Base-by-base conservation (phyloP, 2,888 invertebrate genomes). In the Eumacrocentrus americanus region DNA sequence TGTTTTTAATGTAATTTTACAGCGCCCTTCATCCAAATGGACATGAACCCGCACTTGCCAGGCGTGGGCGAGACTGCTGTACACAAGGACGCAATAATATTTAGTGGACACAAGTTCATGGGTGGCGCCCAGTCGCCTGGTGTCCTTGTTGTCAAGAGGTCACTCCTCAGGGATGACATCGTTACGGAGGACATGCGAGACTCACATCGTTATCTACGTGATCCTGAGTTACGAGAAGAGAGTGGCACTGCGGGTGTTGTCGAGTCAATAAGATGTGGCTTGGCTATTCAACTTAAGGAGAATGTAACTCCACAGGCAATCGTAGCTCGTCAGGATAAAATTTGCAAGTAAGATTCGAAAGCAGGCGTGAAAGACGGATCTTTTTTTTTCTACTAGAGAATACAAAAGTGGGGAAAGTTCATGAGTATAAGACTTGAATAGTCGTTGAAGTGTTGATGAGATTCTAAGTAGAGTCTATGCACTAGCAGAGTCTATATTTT, bases 101-200 rank as follows among this genome's bases (percentile, higher is more conserved):
- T 95, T 78, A 91, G 94, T 54, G 89, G 92, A 50, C 94, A 94
- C 83, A 95, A 95, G 81, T 94, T 95, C 78, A 86, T 94, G 35
- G 95, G 95, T 0, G 95, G 95, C 0, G 90, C 93, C 0, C 92
- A 93, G 74, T 92, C 94, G 0, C 94, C 95, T 9, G 88, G 88
- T 78, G 82, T 87, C 11, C 80, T 84, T 6, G 83, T 87, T 16
- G 82, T 83, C 16, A 87, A 87, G 72, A 83, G 81, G 57, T 81
- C 82, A 14, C 81, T 86, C 1, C 82, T 86, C 42, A 82, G 77
- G 63, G 81, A 83, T 64, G 83, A 76, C 29, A 62, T 75, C n/a
- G 70, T 64, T 29, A 60, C 68, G 20, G 78, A 78, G 58, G 78
- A 79, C 63, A 79, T 78, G 75, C 70, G 79, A 56, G 80, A 80